Conservation (phyloP, 2,888 invertebrate species). For the Lasioglossum morio region DNA sequence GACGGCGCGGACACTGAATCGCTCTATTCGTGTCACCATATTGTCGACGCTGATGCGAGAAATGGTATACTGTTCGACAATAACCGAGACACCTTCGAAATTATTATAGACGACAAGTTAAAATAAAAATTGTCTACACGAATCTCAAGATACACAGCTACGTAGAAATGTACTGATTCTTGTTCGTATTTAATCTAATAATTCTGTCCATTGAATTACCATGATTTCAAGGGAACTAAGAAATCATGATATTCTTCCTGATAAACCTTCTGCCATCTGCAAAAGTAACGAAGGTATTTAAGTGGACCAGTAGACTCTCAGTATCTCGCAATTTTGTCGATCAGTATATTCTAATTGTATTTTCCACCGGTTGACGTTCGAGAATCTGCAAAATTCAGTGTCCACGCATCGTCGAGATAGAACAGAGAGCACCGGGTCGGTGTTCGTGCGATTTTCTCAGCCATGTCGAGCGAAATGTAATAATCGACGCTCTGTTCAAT, state of each 20-base stretch:
- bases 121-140: too few relatives aligned
- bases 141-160: too few relatives aligned
- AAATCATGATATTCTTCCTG: too few relatives aligned
- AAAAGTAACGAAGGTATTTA: too few relatives aligned
- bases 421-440: background rate
- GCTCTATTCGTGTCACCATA: background rate
- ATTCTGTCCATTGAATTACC: too few relatives aligned
- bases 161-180: too few relatives aligned
- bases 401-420: slow-evolving; percentile 1
- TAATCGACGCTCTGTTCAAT: background rate
- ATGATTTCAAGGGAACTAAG: too few relatives aligned
- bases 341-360: background rate
- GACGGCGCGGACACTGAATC: slow-evolving; percentile 21
- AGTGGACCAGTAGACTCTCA: too few relatives aligned
- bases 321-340: background rate
- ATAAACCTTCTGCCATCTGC: too few relatives aligned
- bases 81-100: background rate
- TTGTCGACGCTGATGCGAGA: background rate
- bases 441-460: background rate
- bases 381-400: background rate
- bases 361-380: background rate
- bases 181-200: too few relatives aligned
- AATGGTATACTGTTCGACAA: background rate
- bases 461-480: background rate
- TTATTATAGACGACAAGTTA: background rate